Evolutionary conservation across 2,888 invertebrate genomes (phyloP), one percentile per base, ranked within the genome.

Genomic region (Coelinius sp.): DNA sequence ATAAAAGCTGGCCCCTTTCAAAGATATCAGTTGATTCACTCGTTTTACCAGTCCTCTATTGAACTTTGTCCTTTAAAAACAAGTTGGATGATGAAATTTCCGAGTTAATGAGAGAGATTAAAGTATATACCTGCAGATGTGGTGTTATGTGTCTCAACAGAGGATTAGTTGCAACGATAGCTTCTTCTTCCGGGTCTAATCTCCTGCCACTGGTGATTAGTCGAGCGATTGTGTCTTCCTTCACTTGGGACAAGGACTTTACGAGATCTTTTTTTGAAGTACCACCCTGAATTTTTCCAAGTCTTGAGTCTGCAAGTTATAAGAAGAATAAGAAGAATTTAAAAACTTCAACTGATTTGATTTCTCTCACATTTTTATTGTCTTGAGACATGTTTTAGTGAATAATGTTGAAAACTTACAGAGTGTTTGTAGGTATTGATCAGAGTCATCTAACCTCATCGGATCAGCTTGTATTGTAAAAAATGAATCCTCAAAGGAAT

Each of bases 351-450:
- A 31, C 31, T 7, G 17, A 25, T n/a, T n/a, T n/a, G n/a, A n/a
- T n/a, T n/a, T n/a, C n/a, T n/a, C n/a, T n/a, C n/a, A n/a, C n/a
- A n/a, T n/a, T n/a, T n/a, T n/a, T n/a, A n/a, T n/a, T n/a, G n/a
- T n/a, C 22, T 20, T 22, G 38, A 20, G 12, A 22, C 12, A 24
- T 22, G 2, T n/a, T n/a, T 35, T 17, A n/a, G 6, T 66, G 41
- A 41, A 27, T 27, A 10, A 4, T 10, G 5, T 63, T 7, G 8
- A 44, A 49, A 72, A 80, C 85, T 85, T 88, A 94, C 94, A 93
- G 80, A 94, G 90, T 76, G 91, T 88, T 73, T 92, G 91, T 68
- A 94, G 88, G 86, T 93, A 93, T 81, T 92, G 90, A 10, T 91
- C 90, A 1, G 93, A 93, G 81, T 92, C 92, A 0, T 91, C 90